Base-by-base conservation (phyloP, 2,113 vertebrate species). In the Onychostoma macrolepis region DNA sequence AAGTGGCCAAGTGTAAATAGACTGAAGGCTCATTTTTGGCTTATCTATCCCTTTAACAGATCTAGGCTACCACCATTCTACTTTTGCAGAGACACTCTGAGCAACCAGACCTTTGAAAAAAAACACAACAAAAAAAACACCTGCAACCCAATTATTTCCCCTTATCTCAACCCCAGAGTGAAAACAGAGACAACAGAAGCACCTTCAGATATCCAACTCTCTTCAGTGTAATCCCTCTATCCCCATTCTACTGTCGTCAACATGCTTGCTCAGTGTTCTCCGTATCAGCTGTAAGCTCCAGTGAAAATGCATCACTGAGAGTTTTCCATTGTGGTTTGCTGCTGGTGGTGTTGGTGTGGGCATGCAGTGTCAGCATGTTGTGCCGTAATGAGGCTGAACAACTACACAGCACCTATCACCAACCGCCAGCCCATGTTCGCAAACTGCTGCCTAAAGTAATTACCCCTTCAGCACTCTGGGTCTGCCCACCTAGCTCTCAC, bases 321-420 rank as follows among this genome's bases (percentile, higher is more conserved):
- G 79, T 88, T 92, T 92, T 85, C 56, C 88, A 74, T 84, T 43
- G 90, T 45, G 80, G 24, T 65, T 61, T 76, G 76, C 69, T 65
- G 75, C 15, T 63, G 74, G 41, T 77, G 69, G 77, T 80, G 85
- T 75, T 24, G 53, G 63, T 79, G 82, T 8, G 61, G 50, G 84
- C 90, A 87, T 91, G 90, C 89, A 10, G 53, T 26, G 69, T 94
- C 93, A 93, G 93, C 93, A 92, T 86, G 75, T 90, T 90, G 86
- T 85, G 90, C 89, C 7, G 84, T 91, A 86, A 71, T 81, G 86
- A 90, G 82, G 87, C 84, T 89, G 89, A 88, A 86, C 86, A 87
- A 86, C 87, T 91, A 76, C 80, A 89, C 88, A 79, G 48, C 81
- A 86, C 89, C 88, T 89, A 88, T 91, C 89, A 91, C 89, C 76